Percentiles rank a stretch among this genome's conserved stretches.
phyloP scores from a whole-genome alignment of 1,140 invertebrate species.

The Ips typographus region DNA sequence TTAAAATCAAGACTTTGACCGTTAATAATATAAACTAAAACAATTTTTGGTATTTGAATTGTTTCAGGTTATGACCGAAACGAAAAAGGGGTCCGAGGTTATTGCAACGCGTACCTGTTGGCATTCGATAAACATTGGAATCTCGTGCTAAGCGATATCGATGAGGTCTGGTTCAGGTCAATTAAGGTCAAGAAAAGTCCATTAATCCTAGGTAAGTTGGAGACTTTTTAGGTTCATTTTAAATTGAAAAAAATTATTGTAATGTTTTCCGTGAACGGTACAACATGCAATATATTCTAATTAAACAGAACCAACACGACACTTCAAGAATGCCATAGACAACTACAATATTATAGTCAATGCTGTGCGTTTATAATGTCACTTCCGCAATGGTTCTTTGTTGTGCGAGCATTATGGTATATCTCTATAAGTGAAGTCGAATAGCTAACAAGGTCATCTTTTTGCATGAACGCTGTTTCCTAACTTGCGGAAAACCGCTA shows the following conservation, averaged over 20 bases:
- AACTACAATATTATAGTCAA: background rate
- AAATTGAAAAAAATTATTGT: background rate
- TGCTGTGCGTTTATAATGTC: background rate
- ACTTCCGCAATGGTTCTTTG: background rate
- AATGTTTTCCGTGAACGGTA: background rate
- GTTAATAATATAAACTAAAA: too few species aligned
- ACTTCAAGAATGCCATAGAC: background rate
- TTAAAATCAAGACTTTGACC: too few species aligned
- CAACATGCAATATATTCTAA: background rate
- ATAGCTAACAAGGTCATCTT: too few species aligned
- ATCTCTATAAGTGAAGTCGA: too few species aligned
- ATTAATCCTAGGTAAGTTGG: slow-evolving; percentile 22
- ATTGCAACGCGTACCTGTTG: slow-evolving; percentile 75
- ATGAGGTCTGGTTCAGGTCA: slow-evolving; percentile 78
- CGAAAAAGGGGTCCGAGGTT: slow-evolving; percentile 68
- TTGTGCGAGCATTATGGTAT: background rate
- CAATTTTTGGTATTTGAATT: slow-evolving; percentile 1
- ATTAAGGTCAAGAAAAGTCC: slow-evolving; percentile 50
- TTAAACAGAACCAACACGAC: background rate
- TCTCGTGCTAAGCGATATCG: slow-evolving; percentile 81
- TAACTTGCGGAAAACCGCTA: too few species aligned
- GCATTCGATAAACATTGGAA: slow-evolving; percentile 97
- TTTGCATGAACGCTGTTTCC: too few species aligned
- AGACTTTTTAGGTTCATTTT: slow-evolving; percentile 9
- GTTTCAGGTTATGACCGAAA: slow-evolving; percentile 67